Evolutionary conservation across 2,888 invertebrate genomes (phyloP), one percentile per base, ranked within the genome.

Genomic region (Morpho deidamia): DNA sequence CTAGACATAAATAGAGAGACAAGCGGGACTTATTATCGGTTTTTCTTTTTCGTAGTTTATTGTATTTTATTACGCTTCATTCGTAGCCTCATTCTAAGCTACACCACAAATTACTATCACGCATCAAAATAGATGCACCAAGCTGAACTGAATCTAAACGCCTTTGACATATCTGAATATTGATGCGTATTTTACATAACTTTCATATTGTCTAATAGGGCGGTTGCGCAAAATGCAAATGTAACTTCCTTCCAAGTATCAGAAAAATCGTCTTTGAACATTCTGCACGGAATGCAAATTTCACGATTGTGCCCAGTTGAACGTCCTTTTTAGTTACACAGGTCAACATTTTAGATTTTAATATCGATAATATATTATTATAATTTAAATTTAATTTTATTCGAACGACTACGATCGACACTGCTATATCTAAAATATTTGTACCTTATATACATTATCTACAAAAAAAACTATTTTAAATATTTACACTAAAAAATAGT

Each of bases 41-140:
- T n/a, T n/a, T n/a, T n/a, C n/a, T n/a, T n/a, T n/a, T n/a, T n/a
- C n/a, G n/a, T n/a, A n/a, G n/a, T n/a, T n/a, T 23, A 5, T 5
- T 23, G 23, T 23, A 5, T 5, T 8, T 12, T 14, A 7, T 8
- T 9, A n/a, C 43, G 50, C 44, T 11, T 11, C 32, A 44, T 38
- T 37, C 37, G 32, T 62, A 64, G 61, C 55, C 65, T 63, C 60
- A 63, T 64, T 65, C 67, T 66, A 66, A 61, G 65, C 66, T 66
- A 66, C 73, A 69, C 71, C 74, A 72, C 72, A 72, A 78, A 74
- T 80, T 78, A 81, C 74, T 82, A 78, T 76, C 79, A 72, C 67
- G 67, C 70, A 71, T 71, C 71, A 70, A 62, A 67, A 54, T 59
- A 48, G 58, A 51, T 47, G 59, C 62, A 63, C 62, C 58, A 60